These are phyloP conservation scores for Nansenia antarctica DNA, from an alignment of 2,113 vertebrate species.

Conservation along the genomic window DNA sequence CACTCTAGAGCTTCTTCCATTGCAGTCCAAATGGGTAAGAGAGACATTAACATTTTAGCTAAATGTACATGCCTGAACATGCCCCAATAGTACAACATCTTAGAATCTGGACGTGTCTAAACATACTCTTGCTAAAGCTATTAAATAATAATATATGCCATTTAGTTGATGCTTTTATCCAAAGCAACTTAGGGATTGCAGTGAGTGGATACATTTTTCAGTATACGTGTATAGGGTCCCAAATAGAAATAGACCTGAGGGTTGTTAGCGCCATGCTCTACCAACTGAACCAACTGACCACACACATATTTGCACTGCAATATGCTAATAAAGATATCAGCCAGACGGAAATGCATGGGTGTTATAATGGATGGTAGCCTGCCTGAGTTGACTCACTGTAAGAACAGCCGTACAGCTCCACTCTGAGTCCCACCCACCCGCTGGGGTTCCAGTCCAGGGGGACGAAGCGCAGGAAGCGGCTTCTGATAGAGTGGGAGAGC, in stretches of 20 bases:
- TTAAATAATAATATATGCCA: too few species aligned
- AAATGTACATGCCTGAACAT: neutral
- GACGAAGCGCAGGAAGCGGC: slow-evolving; percentile 87
- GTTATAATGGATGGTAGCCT: neutral
- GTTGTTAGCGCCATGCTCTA: too few species aligned
- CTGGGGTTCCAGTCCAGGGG: slow-evolving; percentile 86
- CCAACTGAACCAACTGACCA: too few species aligned
- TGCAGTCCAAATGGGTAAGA: too few species aligned
- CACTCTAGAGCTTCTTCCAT: too few species aligned
- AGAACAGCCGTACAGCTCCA: slow-evolving; percentile 88
- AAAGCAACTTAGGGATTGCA: neutral
- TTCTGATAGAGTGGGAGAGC: slow-evolving; percentile 82
- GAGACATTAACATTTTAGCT: too few species aligned
- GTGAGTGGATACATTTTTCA: neutral
- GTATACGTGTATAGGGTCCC: too few species aligned
- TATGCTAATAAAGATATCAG: neutral
- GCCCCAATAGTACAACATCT: neutral
- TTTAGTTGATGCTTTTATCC: too few species aligned
- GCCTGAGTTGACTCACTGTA: slow-evolving; percentile 84
- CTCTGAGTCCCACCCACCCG: slow-evolving; percentile 85
- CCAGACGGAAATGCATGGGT: neutral
- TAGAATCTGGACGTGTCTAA: neutral
- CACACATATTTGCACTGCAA: too few species aligned
- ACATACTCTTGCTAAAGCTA: neutral
- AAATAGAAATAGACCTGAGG: too few species aligned